Base-by-base conservation (phyloP, 2,797 vertebrate species). In the Apogon talboti region DNA sequence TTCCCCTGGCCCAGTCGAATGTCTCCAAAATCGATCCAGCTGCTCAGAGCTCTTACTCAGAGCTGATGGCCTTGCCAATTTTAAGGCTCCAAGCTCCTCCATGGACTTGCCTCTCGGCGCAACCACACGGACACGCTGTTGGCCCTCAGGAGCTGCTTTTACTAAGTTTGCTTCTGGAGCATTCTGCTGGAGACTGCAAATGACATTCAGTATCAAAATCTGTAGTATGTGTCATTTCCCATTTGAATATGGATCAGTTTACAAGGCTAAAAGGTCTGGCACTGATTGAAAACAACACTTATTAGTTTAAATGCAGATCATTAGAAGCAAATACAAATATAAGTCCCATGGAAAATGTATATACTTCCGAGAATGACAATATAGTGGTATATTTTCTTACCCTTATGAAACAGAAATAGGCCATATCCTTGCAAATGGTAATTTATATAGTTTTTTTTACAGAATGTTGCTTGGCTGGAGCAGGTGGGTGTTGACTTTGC, bases 21-120 rank as follows among this genome's bases (percentile, higher is more conserved):
- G 15, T 51, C 47, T 74, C 63, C 61, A 82, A 14, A 84, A 41
- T 43, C 79, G 87, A 74, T 92, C 91, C 61, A 95, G 86, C 59
- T 95, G 92, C 77, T 95, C 95, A 2, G 92, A 91, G 76, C 94
- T 95, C 84, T 88, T 92, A 83, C 94, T 95, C 37, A 92, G 49
- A 35, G 77, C 72, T 0, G 67, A 74, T 1, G 88, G 63, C n/a
- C 64, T 85, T 14, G 61, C 66, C 72, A 83, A 49, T 75, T 78
- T 84, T 19, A 84, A 68, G 1, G 59, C 65, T 5, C 91, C 93
- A 0, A 92, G 85, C 64, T 95, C 94, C 81, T 95, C 93, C 94
- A 94, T 87, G 37, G 94, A 95, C 79, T 92, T 93, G 16, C 93
- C 94, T 56, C 93, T 86, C 28, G 90, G 82, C 30, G 91, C 88